Evolutionary conservation across 2,888 invertebrate genomes (phyloP), one percentile per base, ranked within the genome.

Genomic region (Dicyrtomina minuta): DNA sequence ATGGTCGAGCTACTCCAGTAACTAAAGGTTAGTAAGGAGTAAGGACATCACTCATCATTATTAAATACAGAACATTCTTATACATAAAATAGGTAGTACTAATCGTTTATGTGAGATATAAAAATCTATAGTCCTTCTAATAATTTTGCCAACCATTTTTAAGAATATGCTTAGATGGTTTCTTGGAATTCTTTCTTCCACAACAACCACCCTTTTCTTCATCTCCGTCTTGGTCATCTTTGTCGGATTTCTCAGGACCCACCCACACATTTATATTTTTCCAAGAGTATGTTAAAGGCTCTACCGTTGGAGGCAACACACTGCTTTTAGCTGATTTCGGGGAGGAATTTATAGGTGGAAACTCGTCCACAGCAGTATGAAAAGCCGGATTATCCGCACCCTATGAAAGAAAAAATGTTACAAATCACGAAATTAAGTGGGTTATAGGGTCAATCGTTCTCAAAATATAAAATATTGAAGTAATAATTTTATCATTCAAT

Each of bases 1-100:
- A 93, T 0, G 93, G 91, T 80, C 89, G 87, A 0, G 93, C 93
- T 1, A 89, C 87, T 0, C 94, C 94, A 75, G 86, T 89, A 10
- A 92, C 92, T 93, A 79, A 46, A 80, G n/a, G n/a, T n/a, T n/a
- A n/a, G n/a, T 78, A 72, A 39, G 49, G 13, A 39, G 46, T 15
- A 15, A 13, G 46, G 13, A 59, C 24, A 49, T 20, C 44, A 24
- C 22, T 13, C 22, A 59, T 22, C 39, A 13, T 59, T 15, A n/a
- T 39, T 59, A 59, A 33, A n/a, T 20, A 39, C n/a, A n/a, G n/a
- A n/a, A n/a, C n/a, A n/a, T n/a, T n/a, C n/a, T n/a, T n/a, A n/a
- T 43, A 33, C n/a, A 13, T 26, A 24, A 58, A 24, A 12, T 22
- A 51, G n/a, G 10, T 51, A 17, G n/a, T n/a, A n/a, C n/a, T n/a